phyloP scores from a whole-genome alignment of 2,113 vertebrate species.

The Hemiprocne comata region DNA sequence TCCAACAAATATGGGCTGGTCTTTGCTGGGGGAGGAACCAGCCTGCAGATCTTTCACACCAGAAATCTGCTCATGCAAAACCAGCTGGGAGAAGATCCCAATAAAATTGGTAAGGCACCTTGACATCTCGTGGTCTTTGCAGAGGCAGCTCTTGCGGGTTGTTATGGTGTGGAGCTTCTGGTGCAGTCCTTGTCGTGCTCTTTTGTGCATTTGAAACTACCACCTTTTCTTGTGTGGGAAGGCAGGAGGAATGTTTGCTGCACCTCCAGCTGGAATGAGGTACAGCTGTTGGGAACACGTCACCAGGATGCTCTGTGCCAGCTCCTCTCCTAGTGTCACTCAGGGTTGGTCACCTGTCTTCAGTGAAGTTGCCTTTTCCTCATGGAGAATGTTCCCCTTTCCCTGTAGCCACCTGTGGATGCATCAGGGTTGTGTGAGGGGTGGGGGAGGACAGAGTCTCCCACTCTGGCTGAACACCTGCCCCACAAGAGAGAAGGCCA shows the following conservation, averaged over 20 bases:
- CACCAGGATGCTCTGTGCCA: not conserved
- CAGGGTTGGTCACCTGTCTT: not conserved
- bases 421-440: not conserved
- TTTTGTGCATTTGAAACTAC: not conserved
- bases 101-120: constrained; percentile 82
- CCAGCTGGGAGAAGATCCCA: constrained; percentile 83
- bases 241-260: not conserved
- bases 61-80: constrained; percentile 84
- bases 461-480: accelerated
- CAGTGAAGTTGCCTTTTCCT: not conserved
- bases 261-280: not conserved
- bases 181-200: not conserved
- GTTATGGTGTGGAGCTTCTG: not conserved
- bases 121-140: accelerated
- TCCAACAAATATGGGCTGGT: constrained; percentile 93
- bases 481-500: not conserved
- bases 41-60: constrained; percentile 86
- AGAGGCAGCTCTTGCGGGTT: not conserved
- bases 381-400: not conserved
- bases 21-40: constrained; percentile 82
- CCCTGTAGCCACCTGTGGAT: not conserved
- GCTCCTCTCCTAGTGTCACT: not conserved
- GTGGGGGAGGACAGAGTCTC: not conserved
- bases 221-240: not conserved
- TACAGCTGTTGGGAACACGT: not conserved